These are phyloP conservation scores for Acropternis orthonyx DNA, from an alignment of 2,797 vertebrate genomes.

Conservation along the genomic window DNA sequence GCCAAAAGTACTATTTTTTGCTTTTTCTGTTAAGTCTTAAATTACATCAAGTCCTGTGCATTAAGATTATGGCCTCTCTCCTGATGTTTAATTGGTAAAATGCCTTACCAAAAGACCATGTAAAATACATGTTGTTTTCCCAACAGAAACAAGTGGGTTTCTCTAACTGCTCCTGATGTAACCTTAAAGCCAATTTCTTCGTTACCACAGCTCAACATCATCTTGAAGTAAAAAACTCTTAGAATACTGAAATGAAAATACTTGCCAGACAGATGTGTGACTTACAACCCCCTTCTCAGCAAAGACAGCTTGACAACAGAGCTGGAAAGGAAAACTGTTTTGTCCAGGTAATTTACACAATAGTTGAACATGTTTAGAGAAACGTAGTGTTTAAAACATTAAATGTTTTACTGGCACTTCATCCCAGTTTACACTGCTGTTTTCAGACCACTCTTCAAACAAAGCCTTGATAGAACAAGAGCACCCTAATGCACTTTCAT, in stretches of 20 bases:
- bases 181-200: background rate
- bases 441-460: conserved; percentile 29
- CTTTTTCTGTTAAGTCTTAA: background rate
- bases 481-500: conserved; percentile 5
- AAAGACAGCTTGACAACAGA: conserved; percentile 16
- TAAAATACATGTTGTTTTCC: background rate
- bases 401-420: background rate
- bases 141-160: background rate
- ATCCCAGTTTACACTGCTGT: background rate
- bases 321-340: background rate
- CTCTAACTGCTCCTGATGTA: background rate
- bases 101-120: background rate
- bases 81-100: background rate
- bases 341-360: background rate
- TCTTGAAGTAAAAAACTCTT: background rate
- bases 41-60: background rate
- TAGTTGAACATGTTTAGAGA: background rate
- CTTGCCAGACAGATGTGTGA: conserved; percentile 46
- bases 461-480: conserved; percentile 58
- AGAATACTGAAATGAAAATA: background rate
- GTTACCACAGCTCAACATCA: background rate
- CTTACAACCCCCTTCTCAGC: conserved; percentile 8
- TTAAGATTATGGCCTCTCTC: background rate
- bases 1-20: background rate
- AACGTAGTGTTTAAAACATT: background rate